Conservation (phyloP, 2,888 invertebrate species). For the Apocheima hispidaria region DNA sequence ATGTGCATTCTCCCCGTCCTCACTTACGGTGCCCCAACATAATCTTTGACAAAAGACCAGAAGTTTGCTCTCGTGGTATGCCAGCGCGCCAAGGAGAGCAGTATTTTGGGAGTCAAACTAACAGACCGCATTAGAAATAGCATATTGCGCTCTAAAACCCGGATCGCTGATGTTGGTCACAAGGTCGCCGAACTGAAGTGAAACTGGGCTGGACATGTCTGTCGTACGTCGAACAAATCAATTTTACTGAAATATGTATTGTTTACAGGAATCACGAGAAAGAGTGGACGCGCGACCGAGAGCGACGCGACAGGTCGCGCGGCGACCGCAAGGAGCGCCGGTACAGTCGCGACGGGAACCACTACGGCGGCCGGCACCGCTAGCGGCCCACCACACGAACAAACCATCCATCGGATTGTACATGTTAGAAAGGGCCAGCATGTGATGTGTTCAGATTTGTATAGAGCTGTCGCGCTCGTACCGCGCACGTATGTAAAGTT, state of each 20-base stretch:
- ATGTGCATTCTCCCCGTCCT: no score
- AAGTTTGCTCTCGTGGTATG: background rate
- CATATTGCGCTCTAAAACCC: no score
- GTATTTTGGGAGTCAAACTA: no score
- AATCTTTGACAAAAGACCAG: no score
- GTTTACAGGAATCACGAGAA: conserved; percentile 66
- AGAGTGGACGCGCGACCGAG: conserved; percentile 73
- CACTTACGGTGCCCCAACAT: no score
- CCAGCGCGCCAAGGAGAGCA: no score
- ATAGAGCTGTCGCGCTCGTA: conserved; percentile 11
- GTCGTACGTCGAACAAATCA: no score
- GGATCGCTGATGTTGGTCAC: no score
- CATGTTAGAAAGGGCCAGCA: conserved; percentile 5
- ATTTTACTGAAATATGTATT: background rate
- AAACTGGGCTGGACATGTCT: no score
- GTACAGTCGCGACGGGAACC: conserved; percentile 75
- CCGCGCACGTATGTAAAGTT: conserved; percentile 4
- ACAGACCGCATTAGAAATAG: no score
- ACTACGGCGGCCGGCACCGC: conserved; percentile 73
- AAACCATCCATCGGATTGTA: background rate
- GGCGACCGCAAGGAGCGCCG: conserved; percentile 75
- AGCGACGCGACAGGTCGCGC: conserved; percentile 69
- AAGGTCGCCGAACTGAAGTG: no score
- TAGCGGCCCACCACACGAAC: conserved; percentile 42
- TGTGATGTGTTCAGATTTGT: conserved; percentile 25